These are phyloP conservation scores for Laupala kohalensis DNA, from an alignment of 1,140 invertebrate species.

Conservation along the genomic window DNA sequence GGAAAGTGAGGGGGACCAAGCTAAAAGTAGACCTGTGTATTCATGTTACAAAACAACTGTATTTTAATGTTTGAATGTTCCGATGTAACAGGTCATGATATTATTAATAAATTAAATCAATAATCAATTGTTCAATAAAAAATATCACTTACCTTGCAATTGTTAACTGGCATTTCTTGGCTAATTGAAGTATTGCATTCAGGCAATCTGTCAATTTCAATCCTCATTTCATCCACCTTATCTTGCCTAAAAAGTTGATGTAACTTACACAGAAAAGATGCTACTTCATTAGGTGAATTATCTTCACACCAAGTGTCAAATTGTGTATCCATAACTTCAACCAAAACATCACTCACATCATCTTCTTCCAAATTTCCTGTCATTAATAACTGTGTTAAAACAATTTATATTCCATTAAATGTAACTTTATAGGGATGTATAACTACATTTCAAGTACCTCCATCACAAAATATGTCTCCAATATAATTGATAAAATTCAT, in stretches of 20 bases:
- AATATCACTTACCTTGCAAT: no score
- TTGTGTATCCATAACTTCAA: background rate
- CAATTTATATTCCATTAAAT: background rate
- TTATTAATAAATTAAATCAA: no score
- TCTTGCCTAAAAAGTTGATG: background rate
- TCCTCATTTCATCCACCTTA: background rate
- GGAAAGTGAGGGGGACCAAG: no score
- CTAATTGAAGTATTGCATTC: no score
- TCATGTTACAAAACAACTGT: no score
- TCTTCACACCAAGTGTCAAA: background rate
- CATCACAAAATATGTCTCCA: background rate
- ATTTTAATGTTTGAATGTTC: no score
- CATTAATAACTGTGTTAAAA: background rate
- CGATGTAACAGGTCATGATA: no score
- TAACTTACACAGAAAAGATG: background rate
- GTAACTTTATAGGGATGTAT: background rate
- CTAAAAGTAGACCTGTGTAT: no score
- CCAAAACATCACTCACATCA: background rate
- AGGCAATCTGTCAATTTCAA: background rate
- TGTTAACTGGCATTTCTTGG: no score
- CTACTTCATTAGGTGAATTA: background rate
- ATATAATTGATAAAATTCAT: background rate
- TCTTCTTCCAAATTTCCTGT: background rate
- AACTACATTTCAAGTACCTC: background rate
- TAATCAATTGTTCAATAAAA: no score